These are phyloP conservation scores for Cacatua alba DNA, from an alignment of 2,113 vertebrate species.

Conservation along the genomic window DNA sequence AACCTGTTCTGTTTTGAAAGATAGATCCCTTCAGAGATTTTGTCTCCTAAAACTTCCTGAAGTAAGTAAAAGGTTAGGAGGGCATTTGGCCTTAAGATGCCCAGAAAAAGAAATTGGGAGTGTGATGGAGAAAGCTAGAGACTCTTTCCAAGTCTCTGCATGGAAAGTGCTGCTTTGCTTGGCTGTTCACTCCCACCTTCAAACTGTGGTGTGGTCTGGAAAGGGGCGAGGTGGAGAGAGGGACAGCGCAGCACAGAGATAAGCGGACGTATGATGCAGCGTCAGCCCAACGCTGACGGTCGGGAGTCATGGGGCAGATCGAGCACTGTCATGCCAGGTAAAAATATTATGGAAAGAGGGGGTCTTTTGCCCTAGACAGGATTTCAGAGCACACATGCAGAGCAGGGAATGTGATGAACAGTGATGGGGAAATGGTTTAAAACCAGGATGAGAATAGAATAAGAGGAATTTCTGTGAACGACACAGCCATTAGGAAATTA, in stretches of 20 bases:
- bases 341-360: not conserved
- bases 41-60: not conserved
- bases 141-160: not conserved
- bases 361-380: not conserved
- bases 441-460: accelerated
- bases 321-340: not conserved
- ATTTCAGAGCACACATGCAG: not conserved
- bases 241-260: accelerated
- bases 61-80: not conserved
- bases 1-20: not conserved
- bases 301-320: accelerated
- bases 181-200: not conserved
- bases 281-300: accelerated
- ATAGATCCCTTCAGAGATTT: not conserved
- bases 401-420: accelerated
- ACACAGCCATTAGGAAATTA: not conserved
- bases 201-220: not conserved
- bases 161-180: not conserved
- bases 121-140: not conserved
- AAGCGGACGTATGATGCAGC: accelerated
- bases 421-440: not conserved
- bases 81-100: not conserved
- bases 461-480: not conserved
- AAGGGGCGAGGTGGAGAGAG: not conserved
- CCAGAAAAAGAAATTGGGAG: not conserved